Evolutionary conservation across 2,888 invertebrate species (phyloP), one percentile per base, ranked within the genome.

Genomic region (Thera britannica): DNA sequence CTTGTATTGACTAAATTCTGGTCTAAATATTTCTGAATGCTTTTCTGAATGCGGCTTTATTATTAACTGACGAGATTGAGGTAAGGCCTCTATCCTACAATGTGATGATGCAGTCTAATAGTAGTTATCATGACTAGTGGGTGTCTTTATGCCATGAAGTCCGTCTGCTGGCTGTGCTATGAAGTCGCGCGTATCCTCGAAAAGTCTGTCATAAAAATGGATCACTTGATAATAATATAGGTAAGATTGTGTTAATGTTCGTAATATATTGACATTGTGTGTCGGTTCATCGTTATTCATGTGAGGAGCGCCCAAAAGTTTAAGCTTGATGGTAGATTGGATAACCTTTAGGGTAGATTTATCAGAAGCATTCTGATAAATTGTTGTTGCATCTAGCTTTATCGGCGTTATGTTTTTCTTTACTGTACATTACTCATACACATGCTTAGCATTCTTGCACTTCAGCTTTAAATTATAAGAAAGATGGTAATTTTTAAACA

Each of bases 151-250:
- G 54, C 12, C 38, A 4, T 65, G 38, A 58, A 56, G 44, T 62
- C 58, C 38, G 51, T 62, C 46, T 66, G 49, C 8, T 11, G 9
- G 12, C 8, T 72, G 75, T 73, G 12, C 8, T 72, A 75, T 73
- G 73, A 62, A 79, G 79, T 79, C 79, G 76, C 77, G 77, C 73
- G 71, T 78, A 71, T 76, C 71, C 69, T 52, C 58, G 58, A 70
- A 7, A 46, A 74, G 72, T 74, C 72, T 75, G 71, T 69, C 72
- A 71, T 75, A 75, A 75, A 77, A 71, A 72, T 62, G 63, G 72
- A 82, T 75, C 72, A 75, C 72, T 80, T 78, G 74, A 79, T 83
- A 76, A 78, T 80, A 75, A 70, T 72, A 74, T 69, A 69, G 70
- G 72, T 73, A 67, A 71, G 66, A 71, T 72, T 74, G 71, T 73